Conservation (phyloP, 2,797 vertebrate species). For the Gobio occitaniae region DNA sequence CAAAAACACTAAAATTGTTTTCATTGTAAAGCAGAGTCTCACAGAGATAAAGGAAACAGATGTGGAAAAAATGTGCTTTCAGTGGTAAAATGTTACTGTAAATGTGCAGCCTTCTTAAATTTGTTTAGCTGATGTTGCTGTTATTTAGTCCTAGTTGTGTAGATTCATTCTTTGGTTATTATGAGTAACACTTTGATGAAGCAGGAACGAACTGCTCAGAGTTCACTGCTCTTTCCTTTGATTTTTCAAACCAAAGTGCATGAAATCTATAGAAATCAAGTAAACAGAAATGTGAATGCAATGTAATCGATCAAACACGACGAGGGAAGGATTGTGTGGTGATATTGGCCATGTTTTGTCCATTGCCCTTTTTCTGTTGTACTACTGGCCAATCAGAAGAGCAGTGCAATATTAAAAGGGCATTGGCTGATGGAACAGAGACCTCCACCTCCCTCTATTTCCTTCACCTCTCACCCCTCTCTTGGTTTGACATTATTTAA, state of each 20-base stretch:
- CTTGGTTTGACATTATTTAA: conserved; percentile 45
- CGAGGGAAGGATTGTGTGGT: conserved; percentile 48
- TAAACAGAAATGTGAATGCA: conserved; percentile 36
- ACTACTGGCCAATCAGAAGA: conserved; percentile 95
- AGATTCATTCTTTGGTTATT: not conserved
- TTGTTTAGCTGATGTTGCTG: not conserved
- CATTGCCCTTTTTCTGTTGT: conserved; percentile 99
- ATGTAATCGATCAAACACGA: conserved; percentile 7
- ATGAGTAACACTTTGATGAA: not conserved
- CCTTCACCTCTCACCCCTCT: conserved; percentile 70
- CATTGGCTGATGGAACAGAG: conserved; percentile 91
- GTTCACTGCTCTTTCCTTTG: not conserved
- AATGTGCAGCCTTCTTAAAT: too few relatives aligned
- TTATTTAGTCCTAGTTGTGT: not conserved
- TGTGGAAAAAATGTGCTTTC: not conserved
- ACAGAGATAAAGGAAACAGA: not conserved
- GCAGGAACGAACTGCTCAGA: not conserved
- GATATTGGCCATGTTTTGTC: conserved; percentile 84
- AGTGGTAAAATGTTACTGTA: not conserved
- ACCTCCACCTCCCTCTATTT: conserved; percentile 72
- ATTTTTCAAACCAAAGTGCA: not conserved
- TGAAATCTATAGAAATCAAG: not conserved
- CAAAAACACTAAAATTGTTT: not conserved
- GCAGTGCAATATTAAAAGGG: conserved; percentile 99
- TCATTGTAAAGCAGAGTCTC: conserved; percentile 22